Evolutionary conservation across 1,140 invertebrate species (phyloP).

Genomic region (Pygmarrhopalites habei): DNA sequence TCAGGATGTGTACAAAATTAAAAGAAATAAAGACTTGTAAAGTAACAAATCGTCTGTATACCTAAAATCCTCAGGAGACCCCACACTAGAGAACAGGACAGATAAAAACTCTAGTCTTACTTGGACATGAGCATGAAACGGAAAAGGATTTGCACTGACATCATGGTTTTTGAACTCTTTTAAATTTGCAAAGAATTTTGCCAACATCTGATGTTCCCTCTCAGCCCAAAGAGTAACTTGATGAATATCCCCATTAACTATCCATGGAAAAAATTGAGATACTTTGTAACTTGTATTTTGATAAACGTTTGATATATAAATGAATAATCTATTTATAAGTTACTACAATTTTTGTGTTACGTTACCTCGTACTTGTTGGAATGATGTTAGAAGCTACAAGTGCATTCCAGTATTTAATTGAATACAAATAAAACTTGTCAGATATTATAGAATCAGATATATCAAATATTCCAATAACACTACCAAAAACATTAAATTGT

Average conservation of each 20-base stretch:
- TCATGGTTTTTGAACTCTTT: conserved; percentile 44
- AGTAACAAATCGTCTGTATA: conserved; percentile 40
- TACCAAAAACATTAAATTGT: no score
- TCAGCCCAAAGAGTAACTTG: conserved; percentile 82
- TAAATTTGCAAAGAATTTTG: conserved; percentile 79
- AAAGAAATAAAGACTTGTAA: conserved; percentile 40
- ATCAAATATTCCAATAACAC: no score
- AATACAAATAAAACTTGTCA: conserved; percentile 83
- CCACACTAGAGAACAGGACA: conserved; percentile 80
- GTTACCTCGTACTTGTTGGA: conserved; percentile 79
- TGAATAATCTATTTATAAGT: no score
- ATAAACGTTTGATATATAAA: no score
- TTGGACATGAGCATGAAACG: conserved; percentile 79
- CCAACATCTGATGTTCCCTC: conserved; percentile 81
- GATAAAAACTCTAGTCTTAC: conserved; percentile 84
- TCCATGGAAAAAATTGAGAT: no score
- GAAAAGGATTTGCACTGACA: conserved; percentile 55
- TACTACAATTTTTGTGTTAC: no score
- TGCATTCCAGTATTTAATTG: conserved; percentile 44
- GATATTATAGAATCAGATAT: no score
- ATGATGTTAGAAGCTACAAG: conserved; percentile 79
- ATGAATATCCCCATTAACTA: conserved; percentile 46
- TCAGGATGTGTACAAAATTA: neutral
- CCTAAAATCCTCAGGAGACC: conserved; percentile 79
- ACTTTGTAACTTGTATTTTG: no score